Conservation (phyloP, 1,140 invertebrate genomes). For the Acromyrmex charruanus region DNA sequence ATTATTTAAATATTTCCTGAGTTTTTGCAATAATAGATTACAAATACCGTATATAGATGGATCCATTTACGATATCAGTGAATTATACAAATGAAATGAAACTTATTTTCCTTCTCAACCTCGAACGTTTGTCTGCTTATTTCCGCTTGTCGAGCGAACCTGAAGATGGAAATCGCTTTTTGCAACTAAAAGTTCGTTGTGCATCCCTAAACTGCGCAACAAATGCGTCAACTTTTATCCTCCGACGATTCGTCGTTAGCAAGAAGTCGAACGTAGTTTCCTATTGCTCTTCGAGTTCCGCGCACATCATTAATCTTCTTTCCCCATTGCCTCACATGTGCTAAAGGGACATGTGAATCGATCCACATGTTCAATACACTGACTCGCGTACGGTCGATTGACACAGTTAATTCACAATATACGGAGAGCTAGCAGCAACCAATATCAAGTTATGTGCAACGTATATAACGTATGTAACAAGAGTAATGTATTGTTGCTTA, state of each 20-base stretch:
- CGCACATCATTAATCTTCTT: constrained; percentile 60
- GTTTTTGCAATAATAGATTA: neutral
- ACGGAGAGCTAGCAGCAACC: constrained; percentile 3
- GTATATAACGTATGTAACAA: neutral
- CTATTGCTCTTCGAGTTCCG: constrained; percentile 39
- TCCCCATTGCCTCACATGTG: constrained; percentile 49
- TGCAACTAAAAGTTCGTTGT: neutral
- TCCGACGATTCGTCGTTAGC: constrained; percentile 43
- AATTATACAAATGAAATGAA: neutral
- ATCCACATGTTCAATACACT: constrained; percentile 50
- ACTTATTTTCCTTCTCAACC: neutral
- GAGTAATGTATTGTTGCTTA: neutral
- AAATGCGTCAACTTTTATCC: constrained; percentile 50
- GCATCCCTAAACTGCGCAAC: constrained; percentile 25
- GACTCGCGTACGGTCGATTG: constrained; percentile 46
- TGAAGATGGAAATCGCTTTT: neutral
- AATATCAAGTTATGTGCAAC: neutral
- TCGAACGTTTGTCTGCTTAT: neutral
- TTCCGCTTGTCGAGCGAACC: neutral
- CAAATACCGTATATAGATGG: neutral
- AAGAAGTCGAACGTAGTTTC: constrained; percentile 62
- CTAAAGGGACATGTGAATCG: constrained; percentile 59
- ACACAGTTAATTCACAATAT: constrained; percentile 58
- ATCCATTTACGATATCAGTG: neutral
- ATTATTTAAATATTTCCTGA: neutral